These are phyloP conservation scores for Grus americana DNA, from an alignment of 2,113 vertebrate species.

Conservation along the genomic window DNA sequence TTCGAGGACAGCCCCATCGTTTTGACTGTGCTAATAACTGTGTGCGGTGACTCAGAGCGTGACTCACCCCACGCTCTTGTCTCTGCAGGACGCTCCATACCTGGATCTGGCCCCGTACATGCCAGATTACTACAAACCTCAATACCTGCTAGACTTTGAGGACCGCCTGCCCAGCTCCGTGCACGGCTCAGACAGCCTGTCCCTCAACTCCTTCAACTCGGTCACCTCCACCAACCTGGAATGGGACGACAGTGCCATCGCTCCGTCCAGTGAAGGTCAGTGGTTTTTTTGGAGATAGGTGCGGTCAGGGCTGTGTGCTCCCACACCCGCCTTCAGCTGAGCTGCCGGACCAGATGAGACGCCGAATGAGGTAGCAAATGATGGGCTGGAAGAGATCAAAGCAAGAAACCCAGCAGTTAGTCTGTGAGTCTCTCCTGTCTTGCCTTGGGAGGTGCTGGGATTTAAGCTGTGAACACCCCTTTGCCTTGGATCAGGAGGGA, in stretches of 20 bases:
- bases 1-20: accelerated
- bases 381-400: not conserved
- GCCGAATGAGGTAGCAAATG: not conserved
- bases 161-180: conserved; percentile 89
- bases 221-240: conserved; percentile 97
- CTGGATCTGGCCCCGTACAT: conserved; percentile 97
- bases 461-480: not conserved
- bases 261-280: conserved; percentile 97
- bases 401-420: not conserved
- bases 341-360: not conserved
- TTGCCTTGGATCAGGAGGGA: not conserved
- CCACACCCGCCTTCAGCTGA: not conserved
- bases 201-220: conserved; percentile 95
- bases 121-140: conserved; percentile 98
- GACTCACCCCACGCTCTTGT: not conserved
- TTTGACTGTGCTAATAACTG: not conserved
- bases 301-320: not conserved
- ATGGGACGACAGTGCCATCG: conserved; percentile 98
- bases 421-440: not conserved
- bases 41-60: not conserved
- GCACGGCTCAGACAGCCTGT: conserved; percentile 89
- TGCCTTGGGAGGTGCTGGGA: not conserved
- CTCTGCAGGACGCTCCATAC: conserved; percentile 90
- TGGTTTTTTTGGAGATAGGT: not conserved
- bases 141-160: conserved; percentile 95